Evolutionary conservation across 2,113 vertebrate genomes (phyloP), one percentile per base, ranked within the genome.

Genomic region (Uropsilus gracilis): DNA sequence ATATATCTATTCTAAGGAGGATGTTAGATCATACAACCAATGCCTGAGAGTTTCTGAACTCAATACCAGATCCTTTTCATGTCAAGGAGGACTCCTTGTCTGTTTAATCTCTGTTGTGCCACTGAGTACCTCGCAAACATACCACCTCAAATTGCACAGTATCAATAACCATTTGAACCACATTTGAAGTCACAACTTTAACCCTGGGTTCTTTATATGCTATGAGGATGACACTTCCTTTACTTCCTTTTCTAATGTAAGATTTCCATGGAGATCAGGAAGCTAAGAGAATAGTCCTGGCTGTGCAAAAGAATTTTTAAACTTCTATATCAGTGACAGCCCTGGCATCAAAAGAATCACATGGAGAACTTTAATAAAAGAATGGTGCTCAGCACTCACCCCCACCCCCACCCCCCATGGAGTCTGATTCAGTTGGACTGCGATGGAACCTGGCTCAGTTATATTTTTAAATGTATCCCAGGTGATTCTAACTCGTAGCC

Each of bases 321-420:
- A 57, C 50, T 61, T 86, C 14, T 53, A 0, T 53, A 8, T 85
- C n/a, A 92, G 18, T 46, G 32, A 46, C 9, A 22, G 80, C 59
- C n/a, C 12, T 63, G 57, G 34, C n/a, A 48, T 95, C 28, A 48
- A 48, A 53, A 71, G n/a, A 90, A 76, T 77, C 44, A 77, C 30
- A 50, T 53, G 50, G 68, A 44, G 28, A 85, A 63, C 55, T 86
- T 93, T 83, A 39, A 78, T 16, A 57, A 86, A 86, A 87, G 84
- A 81, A 72, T 44, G 28, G 20, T 46, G 11, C 16, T n/a, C 20
- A 61, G 6, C 53, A 6, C 22, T 28, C 66, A 80, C 61, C 9
- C 32, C 34, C 16, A 7, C 57, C 4, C 14, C 32, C 71, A 83
- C 59, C 10, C 34, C 30, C 7, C 6, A 20, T 37, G 59, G 39